Evolutionary conservation across 2,888 invertebrate genomes (phyloP), one percentile per base, ranked within the genome.

Genomic region (Tipula confusa): DNA sequence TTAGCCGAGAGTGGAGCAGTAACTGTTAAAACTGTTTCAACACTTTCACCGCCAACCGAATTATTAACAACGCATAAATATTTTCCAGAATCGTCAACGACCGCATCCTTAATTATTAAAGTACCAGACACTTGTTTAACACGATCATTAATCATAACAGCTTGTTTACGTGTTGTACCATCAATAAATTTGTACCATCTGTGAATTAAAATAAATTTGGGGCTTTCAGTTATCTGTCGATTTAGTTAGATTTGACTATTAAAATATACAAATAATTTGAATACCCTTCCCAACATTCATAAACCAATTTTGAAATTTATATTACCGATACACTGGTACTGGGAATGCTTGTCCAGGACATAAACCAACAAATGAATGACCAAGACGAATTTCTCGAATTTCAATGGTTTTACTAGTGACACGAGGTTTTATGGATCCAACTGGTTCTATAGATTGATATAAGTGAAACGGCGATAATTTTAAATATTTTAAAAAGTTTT

Each of bases 181-280:
- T 97, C 97, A 87, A 96, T 94, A 90, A 97, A 97, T 89, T 97
- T 97, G 90, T 96, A 97, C 97, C 97, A 97, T 92, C 97, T 97
- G 93, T 13, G 95, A 94, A 92, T 92, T 92, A 87, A 86, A 85
- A 24, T 13, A 82, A 38, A 31, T n/a, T n/a, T 15, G 11, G 82
- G 15, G 82, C 82, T 82, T 82, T 82, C 82, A 82, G 82, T 82
- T 29, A 33, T 82, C 33, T 36, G 82, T 64, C 64, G 64, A 64
- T 64, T 64, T 64, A 64, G 64, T 64, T 24, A 24, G 6, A 15
- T 29, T 80, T 29, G 31, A 80, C 29, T n/a, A 29, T 29, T 29
- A 80, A 80, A 80, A 80, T 29, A n/a, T 15, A 80, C 29, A 80
- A 80, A n/a, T 64, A 64, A 24, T 29, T 82, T 31, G 82, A 82